These are phyloP conservation scores for Drosophila glabriapex DNA, from an alignment of 2,888 invertebrate genomes.

Conservation along the genomic window DNA sequence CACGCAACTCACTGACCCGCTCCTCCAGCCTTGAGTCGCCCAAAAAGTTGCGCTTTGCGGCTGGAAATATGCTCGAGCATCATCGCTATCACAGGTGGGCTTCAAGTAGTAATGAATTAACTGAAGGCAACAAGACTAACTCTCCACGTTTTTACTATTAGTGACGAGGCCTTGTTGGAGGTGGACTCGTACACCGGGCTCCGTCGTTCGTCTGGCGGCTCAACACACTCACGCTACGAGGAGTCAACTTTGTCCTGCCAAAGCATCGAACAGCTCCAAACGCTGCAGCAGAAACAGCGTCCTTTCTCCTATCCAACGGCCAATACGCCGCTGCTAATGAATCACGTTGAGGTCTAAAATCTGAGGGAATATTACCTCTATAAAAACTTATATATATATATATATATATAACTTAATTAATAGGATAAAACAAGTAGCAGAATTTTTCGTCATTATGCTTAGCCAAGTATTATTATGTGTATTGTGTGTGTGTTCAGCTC, in stretches of 20 bases:
- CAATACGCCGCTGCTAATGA: constrained; percentile 83
- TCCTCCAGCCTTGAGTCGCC: constrained; percentile 94
- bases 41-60: constrained; percentile 92
- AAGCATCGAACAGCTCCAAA: constrained; percentile 77
- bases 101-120: not conserved
- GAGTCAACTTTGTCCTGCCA: constrained; percentile 84
- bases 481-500: constrained; percentile 35
- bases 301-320: constrained; percentile 83
- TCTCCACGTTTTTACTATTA: constrained; percentile 33
- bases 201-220: constrained; percentile 83
- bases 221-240: constrained; percentile 82
- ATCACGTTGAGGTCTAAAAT: constrained; percentile 81
- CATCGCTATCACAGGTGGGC: constrained; percentile 85
- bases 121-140: not conserved
- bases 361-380: not conserved
- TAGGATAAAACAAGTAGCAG: constrained; percentile 49
- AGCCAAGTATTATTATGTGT: constrained; percentile 49
- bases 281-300: constrained; percentile 70
- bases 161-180: constrained; percentile 85
- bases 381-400: not conserved
- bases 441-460: constrained; percentile 52
- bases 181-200: constrained; percentile 83
- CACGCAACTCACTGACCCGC: constrained; percentile 87
- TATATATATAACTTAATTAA: constrained; percentile 35
- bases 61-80: constrained; percentile 88